phyloP scores from a whole-genome alignment of 2,797 vertebrate species.

The Acrocephalus scirpaceus region DNA sequence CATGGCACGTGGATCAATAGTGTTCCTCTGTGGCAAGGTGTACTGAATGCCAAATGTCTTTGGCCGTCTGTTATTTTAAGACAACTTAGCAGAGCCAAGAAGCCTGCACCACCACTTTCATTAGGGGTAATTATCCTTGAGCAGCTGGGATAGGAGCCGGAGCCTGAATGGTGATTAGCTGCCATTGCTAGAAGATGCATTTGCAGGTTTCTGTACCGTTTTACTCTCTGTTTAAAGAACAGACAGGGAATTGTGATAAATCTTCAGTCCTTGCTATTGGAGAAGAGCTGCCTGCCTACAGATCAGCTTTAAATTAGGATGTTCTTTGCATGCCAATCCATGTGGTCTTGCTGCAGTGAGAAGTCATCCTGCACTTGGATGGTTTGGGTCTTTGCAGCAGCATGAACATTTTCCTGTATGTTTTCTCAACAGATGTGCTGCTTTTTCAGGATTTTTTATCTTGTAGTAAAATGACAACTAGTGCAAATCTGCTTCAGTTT shows the following conservation, averaged over 20 bases:
- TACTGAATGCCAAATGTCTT: constrained; percentile 45
- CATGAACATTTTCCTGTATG: background rate
- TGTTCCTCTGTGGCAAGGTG: constrained; percentile 50
- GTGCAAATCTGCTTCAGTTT: background rate
- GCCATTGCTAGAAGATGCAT: constrained; percentile 9
- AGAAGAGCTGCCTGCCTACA: constrained; percentile 5
- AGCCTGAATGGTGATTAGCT: constrained; percentile 57
- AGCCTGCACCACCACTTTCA: constrained; percentile 49
- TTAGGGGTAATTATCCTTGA: constrained; percentile 58
- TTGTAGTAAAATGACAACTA: background rate
- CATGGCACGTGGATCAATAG: constrained; percentile 16
- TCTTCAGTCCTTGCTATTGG: background rate
- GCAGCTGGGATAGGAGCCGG: constrained; percentile 46
- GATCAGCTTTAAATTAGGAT: constrained; percentile 3
- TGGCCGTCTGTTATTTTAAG: background rate
- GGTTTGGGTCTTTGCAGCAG: background rate
- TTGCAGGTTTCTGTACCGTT: constrained; percentile 25
- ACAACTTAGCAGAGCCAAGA: constrained; percentile 38
- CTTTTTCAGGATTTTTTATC: background rate
- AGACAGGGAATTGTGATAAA: background rate
- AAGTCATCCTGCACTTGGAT: background rate
- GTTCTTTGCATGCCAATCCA: background rate
- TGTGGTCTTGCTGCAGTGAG: background rate
- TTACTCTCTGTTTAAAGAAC: constrained; percentile 27
- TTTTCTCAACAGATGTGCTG: constrained; percentile 4